Evolutionary conservation across 2,797 vertebrate genomes (phyloP).

Genomic region (Smutsia temminckii): DNA sequence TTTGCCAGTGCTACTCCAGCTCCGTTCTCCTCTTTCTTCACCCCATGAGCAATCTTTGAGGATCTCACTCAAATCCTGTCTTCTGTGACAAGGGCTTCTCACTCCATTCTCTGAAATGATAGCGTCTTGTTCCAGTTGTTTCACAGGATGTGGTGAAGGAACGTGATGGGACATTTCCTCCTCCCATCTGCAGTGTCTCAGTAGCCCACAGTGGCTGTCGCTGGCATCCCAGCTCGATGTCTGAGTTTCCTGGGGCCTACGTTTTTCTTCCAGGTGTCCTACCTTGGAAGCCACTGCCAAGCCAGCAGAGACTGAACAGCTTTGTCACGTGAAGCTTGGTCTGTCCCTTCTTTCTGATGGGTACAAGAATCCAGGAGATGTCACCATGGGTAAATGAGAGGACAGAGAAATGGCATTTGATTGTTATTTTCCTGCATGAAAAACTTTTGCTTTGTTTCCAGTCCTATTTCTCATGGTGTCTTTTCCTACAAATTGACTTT

Average conservation of each 20-base stretch:
- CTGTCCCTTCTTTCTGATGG: not conserved
- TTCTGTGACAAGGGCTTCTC: conserved; percentile 17
- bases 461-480: not conserved
- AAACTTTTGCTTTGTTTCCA: not conserved
- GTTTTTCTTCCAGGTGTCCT: not conserved
- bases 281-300: not conserved
- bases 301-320: not conserved
- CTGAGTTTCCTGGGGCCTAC: not conserved
- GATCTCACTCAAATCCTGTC: not conserved
- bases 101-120: not conserved
- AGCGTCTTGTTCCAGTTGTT: conserved; percentile 10
- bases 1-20: no score
- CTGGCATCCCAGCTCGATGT: not conserved
- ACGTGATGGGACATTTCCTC: not conserved
- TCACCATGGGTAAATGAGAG: not conserved
- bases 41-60: not conserved
- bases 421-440: not conserved
- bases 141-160: not conserved
- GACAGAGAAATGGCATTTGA: not conserved
- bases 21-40: not conserved
- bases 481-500: conserved; percentile 10
- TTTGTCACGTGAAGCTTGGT: not conserved
- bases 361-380: not conserved
- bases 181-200: not conserved
- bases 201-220: not conserved